Base-by-base conservation (phyloP, 2,113 vertebrate species). In the Lasiurus borealis region DNA sequence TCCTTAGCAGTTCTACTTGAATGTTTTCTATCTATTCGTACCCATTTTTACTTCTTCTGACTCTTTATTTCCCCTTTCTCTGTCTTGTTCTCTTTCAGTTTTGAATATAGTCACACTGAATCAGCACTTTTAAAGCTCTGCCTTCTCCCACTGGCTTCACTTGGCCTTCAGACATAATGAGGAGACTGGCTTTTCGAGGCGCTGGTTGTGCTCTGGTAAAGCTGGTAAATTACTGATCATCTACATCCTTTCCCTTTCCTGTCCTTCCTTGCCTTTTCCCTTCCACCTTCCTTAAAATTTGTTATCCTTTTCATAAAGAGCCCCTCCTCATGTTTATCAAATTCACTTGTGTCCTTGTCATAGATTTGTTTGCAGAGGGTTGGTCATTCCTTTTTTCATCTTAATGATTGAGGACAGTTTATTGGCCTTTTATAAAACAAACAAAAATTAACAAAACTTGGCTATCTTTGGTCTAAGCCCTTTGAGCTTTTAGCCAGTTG, bases 141-240 rank as follows among this genome's bases (percentile, higher is more conserved):
- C 91, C 95, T 98, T 98, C 98, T 98, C 86, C 92, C 95, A 93
- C 86, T 98, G 97, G 95, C 97, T 98, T 97, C 98, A 76, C 97
- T 98, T 98, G 98, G 88, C 97, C 97, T 96, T 95, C 98, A 98
- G 98, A 97, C 98, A 98, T 97, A 95, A 98, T 98, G 98, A 98
- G 98, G 98, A 98, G 98, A 95, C 96, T 98, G 98, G 98, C 98
- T 98, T 98, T 98, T 98, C 98, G 98, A 98, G 98, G 98, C 97
- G 98, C 98, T 98, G 98, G 98, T 98, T 98, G 98, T 98, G 98
- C 98, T 98, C 98, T 98, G 98, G 98, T 98, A 98, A 98, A 98
- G 98, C 98, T 98, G 98, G 98, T 98, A 98, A 98, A 98, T 98
- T 98, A 96, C 98, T 98, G 97, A 98, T 98, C 97, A 96, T 97